These are phyloP conservation scores for Orientallactaga sibirica DNA, from an alignment of 2,797 vertebrate genomes.

Conservation along the genomic window DNA sequence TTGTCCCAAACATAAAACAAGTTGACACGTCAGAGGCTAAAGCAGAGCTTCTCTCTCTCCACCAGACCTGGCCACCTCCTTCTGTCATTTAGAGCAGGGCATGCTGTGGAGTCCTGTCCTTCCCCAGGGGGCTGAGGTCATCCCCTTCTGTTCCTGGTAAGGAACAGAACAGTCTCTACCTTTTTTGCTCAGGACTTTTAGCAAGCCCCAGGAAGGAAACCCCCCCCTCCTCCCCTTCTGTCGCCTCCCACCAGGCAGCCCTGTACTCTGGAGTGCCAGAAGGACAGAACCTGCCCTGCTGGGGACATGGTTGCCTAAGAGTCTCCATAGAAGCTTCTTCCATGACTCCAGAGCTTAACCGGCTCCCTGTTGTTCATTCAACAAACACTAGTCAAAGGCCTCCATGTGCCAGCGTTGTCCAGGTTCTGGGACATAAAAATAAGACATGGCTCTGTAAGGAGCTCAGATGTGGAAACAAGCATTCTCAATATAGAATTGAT, in stretches of 20 bases:
- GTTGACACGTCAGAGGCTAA: slow-evolving; percentile 69
- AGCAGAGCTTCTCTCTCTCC: slow-evolving; percentile 54
- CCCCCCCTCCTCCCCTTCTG: background rate
- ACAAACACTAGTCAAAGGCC: background rate
- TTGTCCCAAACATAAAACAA: slow-evolving; percentile 79
- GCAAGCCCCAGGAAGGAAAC: background rate
- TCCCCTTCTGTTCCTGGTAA: background rate
- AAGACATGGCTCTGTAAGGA: background rate
- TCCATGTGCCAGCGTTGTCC: background rate
- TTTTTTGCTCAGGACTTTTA: background rate
- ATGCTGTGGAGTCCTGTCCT: background rate
- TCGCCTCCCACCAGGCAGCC: background rate
- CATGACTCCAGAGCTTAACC: background rate
- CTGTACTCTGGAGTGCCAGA: background rate
- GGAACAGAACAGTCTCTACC: background rate
- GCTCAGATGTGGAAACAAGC: background rate
- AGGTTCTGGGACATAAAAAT: background rate
- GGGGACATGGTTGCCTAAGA: background rate
- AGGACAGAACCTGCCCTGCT: background rate
- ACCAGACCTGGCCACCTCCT: background rate
- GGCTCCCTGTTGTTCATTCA: background rate
- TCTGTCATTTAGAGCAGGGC: background rate
- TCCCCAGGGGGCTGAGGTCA: background rate
- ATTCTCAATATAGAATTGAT: background rate
- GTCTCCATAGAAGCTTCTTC: background rate